Base-by-base conservation (phyloP, 2,797 vertebrate species). In the Diplodus puntazzo region DNA sequence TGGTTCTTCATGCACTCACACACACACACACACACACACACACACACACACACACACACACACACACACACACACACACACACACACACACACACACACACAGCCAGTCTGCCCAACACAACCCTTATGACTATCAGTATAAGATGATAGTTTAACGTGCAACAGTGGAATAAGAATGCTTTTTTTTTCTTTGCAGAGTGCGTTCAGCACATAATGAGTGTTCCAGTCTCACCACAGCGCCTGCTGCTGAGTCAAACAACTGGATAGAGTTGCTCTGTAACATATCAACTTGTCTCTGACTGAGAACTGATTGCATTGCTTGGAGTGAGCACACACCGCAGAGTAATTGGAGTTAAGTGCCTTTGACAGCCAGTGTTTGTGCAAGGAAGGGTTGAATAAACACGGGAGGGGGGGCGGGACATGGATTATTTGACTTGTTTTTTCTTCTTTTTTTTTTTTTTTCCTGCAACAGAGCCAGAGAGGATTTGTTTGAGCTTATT, bases 281-380 rank as follows among this genome's bases (percentile, higher is more conserved):
- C 17, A 50, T 69, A 53, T 84, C 46, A 79, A 67, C 43, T 74
- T 11, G 42, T 53, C 46, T 65, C 75, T 71, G n/a, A 18, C 49
- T 49, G 57, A 74, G 49, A 61, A 66, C 45, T 66, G 70, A 78
- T 83, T 82, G 55, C 75, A 53, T 67, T 60, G 60, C 76, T 79
- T 63, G 49, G 62, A 69, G 57, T 63, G 60, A 73, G 39, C 55
- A 59, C 79, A 80, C 59, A 43, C 74, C n/a, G 10, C 66, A 62
- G 70, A 79, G 67, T 70, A 75, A 87, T 74, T 74, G 72, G 48
- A 80, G 61, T 69, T 73, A 73, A 85, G 70, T 73, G 65, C 34
- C 64, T 85, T 73, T 85, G 83, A 83, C 77, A 83, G 75, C 75
- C 43, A 25, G 9, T 88, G 76, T 90, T 92, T 88, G 81, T 81